Percentiles rank a stretch among this genome's conserved stretches.
Evolutionary conservation across 1,140 invertebrate species (phyloP).

Genomic region (Drosophila elegans): DNA sequence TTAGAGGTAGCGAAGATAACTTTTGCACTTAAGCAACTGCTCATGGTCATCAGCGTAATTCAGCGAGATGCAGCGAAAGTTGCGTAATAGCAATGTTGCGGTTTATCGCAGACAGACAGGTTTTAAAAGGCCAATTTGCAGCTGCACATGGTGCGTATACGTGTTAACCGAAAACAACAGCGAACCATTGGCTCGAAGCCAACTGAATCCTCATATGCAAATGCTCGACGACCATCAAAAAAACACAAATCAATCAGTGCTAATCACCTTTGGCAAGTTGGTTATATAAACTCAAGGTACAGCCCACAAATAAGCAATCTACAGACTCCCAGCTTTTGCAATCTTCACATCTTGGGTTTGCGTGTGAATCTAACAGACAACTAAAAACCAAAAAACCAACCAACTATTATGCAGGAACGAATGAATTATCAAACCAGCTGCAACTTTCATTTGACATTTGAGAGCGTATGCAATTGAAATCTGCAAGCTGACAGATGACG

Average conservation of each 20-base stretch:
- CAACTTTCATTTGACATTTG: constrained; percentile 74
- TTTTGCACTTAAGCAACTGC: background rate
- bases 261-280: constrained; percentile 54
- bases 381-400: constrained; percentile 7
- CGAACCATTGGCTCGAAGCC: constrained; percentile 28
- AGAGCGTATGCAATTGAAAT: constrained; percentile 61
- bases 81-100: constrained; percentile 42
- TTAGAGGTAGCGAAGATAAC: constrained; percentile 18
- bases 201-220: constrained; percentile 31
- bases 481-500: constrained; percentile 22
- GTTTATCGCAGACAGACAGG: constrained; percentile 41
- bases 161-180: constrained; percentile 32
- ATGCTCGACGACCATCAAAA: constrained; percentile 25
- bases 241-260: constrained; percentile 70
- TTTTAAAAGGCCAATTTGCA: constrained; percentile 43
- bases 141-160: constrained; percentile 49
- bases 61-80: constrained; percentile 60
- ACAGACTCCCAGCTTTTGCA: constrained; percentile 38
- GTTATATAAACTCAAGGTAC: constrained; percentile 27
- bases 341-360: constrained; percentile 32
- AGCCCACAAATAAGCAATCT: constrained; percentile 12
- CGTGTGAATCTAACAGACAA: constrained; percentile 36
- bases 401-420: constrained; percentile 19
- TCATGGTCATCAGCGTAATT: constrained; percentile 29
- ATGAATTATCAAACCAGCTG: constrained; percentile 24